Conservation (phyloP, 1,140 invertebrate genomes). For the Cotesia chilonis region DNA sequence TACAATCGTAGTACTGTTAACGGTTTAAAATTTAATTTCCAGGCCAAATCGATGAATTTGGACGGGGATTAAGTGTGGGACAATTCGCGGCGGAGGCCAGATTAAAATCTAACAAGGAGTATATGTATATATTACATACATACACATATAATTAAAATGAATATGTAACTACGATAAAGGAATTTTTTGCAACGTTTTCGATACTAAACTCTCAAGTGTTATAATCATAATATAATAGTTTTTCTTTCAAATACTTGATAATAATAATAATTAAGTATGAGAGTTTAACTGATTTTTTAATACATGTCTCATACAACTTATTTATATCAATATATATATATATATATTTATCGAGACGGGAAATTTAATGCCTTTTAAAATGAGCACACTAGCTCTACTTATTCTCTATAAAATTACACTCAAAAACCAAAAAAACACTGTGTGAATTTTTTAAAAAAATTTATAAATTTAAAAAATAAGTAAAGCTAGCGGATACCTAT, state of each 20-base stretch:
- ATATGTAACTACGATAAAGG: slow-evolving; percentile 57
- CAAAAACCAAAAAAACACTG: too few relatives aligned
- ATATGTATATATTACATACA: slow-evolving; percentile 44
- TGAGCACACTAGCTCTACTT: too few relatives aligned
- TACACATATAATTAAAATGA: slow-evolving; percentile 43
- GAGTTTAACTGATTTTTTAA: slow-evolving; percentile 55
- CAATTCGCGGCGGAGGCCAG: slow-evolving; percentile 10
- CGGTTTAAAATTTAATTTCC: slow-evolving; percentile 38
- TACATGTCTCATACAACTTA: slow-evolving; percentile 55
- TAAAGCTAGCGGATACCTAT: too few relatives aligned
- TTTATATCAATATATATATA: slow-evolving; percentile 46
- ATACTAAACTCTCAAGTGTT: slow-evolving; percentile 60
- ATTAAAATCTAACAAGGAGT: slow-evolving; percentile 56
- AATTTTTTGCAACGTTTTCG: slow-evolving; percentile 54
- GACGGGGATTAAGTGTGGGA: slow-evolving; percentile 34
- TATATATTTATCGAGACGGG: slow-evolving; percentile 42
- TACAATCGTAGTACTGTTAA: slow-evolving; percentile 32
- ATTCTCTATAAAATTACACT: too few relatives aligned
- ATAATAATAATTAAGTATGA: slow-evolving; percentile 57
- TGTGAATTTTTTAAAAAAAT: too few relatives aligned
- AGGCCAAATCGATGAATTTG: slow-evolving; percentile 39
- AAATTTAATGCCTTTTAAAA: too few relatives aligned
- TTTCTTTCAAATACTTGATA: slow-evolving; percentile 57
- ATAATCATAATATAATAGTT: slow-evolving; percentile 55
- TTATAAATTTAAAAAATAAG: too few relatives aligned